These are phyloP conservation scores for Abrostola triplasia DNA, from an alignment of 2,888 invertebrate genomes.

Conservation along the genomic window DNA sequence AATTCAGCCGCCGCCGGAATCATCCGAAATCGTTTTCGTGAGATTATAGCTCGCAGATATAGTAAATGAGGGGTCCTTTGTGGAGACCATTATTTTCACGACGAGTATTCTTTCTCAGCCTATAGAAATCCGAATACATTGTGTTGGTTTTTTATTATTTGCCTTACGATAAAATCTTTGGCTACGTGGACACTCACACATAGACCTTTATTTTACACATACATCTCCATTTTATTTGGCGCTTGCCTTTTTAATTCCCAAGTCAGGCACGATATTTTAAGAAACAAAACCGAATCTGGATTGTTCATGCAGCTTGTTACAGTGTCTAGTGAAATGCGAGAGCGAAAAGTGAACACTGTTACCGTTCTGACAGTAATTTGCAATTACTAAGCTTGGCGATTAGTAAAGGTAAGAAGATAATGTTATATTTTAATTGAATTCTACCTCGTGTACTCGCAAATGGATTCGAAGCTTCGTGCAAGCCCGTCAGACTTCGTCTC, in stretches of 20 bases:
- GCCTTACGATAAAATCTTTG: constrained; percentile 1
- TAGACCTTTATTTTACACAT: not conserved
- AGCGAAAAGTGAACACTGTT: no score
- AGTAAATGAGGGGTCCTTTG: constrained; percentile 49
- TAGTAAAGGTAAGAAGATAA: no score
- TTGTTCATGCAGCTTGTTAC: no score
- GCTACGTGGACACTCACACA: not conserved
- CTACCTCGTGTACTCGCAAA: no score
- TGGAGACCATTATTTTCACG: constrained; percentile 31
- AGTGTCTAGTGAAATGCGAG: no score
- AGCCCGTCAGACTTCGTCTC: no score
- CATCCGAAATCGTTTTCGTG: constrained; percentile 41
- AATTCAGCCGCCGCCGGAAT: constrained; percentile 34
- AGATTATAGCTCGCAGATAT: constrained; percentile 47
- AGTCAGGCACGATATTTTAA: no score
- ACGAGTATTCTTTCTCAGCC: constrained; percentile 2
- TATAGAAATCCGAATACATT: constrained; percentile 17
- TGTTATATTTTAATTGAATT: no score
- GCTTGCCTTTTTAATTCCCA: not conserved
- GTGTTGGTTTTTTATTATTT: constrained; percentile 11
- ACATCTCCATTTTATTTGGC: not conserved
- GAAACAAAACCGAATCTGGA: no score
- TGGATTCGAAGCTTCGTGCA: no score
- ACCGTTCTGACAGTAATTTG: no score
- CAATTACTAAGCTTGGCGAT: no score